phyloP scores from a whole-genome alignment of 2,888 invertebrate species.

The Hypercompe scribonia region DNA sequence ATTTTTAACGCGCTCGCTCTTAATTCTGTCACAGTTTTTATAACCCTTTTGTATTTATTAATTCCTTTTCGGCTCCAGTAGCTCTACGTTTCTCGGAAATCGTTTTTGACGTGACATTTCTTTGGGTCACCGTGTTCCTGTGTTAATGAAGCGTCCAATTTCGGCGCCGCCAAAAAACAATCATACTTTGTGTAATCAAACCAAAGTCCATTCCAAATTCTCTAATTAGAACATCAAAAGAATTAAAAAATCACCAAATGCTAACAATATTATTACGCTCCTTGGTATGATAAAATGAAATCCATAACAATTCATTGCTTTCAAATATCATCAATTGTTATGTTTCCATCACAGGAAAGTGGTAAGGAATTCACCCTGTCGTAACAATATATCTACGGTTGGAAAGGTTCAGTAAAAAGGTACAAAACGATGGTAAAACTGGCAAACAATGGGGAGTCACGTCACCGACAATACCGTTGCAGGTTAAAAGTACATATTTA shows the following conservation, averaged over 20 bases:
- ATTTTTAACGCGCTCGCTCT: conserved; percentile 83
- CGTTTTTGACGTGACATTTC: conserved; percentile 84
- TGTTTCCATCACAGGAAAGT: conserved; percentile 35
- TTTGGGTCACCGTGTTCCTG: conserved; percentile 76
- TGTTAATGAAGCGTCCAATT: conserved; percentile 85
- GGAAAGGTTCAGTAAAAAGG: conserved; percentile 53
- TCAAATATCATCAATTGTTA: conserved; percentile 32
- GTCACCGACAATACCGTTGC: conserved; percentile 64
- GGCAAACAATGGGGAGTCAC: conserved; percentile 78
- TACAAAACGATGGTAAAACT: conserved; percentile 67
- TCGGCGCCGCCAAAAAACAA: conserved; percentile 75
- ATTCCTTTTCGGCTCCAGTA: conserved; percentile 84
- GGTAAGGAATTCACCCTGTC: conserved; percentile 32
- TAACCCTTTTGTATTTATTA: conserved; percentile 86
- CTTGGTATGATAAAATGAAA: conserved; percentile 22
- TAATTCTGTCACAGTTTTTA: conserved; percentile 87
- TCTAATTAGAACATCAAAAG: conserved; percentile 57
- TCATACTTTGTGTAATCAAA: conserved; percentile 67
- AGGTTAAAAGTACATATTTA: conserved; percentile 78
- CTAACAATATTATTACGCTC: conserved; percentile 22
- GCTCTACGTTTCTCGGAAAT: conserved; percentile 84
- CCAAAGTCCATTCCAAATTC: conserved; percentile 56
- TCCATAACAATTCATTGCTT: conserved; percentile 27
- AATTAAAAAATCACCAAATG: conserved; percentile 15
- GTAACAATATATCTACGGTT: conserved; percentile 45